Conservation (phyloP, 2,888 invertebrate species). For the Diploptera punctata region DNA sequence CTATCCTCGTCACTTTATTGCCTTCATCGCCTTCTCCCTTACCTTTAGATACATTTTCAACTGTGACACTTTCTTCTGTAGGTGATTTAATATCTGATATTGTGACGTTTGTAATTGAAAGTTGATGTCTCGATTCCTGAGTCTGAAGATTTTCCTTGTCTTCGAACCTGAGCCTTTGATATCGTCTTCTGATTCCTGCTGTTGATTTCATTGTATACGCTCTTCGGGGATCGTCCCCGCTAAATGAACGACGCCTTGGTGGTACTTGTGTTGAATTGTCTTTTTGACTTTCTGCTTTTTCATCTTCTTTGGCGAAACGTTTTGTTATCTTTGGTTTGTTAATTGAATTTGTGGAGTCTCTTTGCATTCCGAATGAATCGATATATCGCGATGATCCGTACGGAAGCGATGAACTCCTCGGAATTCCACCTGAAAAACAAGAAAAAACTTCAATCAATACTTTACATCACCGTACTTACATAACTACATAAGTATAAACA, state of each 20-base stretch:
- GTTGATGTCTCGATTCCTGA: neutral
- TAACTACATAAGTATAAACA: too few relatives aligned
- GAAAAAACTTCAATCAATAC: too few relatives aligned
- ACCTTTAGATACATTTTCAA: too few relatives aligned
- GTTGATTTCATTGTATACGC: neutral
- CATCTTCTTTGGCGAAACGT: conserved; percentile 23
- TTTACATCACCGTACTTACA: too few relatives aligned
- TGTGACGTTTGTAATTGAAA: neutral
- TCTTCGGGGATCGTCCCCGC: neutral
- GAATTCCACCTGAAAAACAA: neutral
- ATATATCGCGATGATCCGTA: neutral
- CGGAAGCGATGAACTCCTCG: neutral
- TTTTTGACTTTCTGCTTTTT: neutral
- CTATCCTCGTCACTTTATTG: neutral
- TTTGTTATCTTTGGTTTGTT: conserved; percentile 26
- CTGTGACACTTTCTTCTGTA: too few relatives aligned
- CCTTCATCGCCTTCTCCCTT: neutral
- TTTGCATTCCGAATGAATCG: conserved; percentile 4
- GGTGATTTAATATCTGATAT: too few relatives aligned
- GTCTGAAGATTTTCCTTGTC: neutral
- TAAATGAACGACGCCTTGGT: neutral
- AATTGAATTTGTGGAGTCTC: neutral
- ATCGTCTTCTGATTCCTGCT: neutral
- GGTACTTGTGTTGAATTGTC: neutral
- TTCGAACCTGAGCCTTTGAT: neutral